Base-by-base conservation (phyloP, 2,797 vertebrate genomes). In the Gambelia wislizenii region DNA sequence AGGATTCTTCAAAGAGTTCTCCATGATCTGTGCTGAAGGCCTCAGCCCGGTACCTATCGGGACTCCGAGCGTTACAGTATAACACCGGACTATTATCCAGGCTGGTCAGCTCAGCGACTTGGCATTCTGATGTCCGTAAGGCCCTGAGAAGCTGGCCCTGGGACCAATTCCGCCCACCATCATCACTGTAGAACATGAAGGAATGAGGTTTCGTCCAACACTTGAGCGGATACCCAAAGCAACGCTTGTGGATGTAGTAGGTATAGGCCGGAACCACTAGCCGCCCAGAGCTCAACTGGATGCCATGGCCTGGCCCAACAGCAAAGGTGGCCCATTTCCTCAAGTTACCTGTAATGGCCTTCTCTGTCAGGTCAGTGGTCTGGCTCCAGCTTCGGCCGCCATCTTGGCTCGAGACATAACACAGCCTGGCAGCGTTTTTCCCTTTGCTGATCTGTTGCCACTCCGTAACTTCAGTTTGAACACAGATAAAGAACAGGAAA, bases 291-390 rank as follows among this genome's bases (percentile, higher is more conserved):
- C 91, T 92, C 91, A 98, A 93, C 93, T 98, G 98, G 7, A 99
- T 89, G 0, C 99, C 99, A 0, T 99, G 99, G 6, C 99, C 99
- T 0, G 98, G 99, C 2, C 99, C 98, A 70, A 99, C 98, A 0
- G 97, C 98, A 1, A 99, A 98, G 0, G 99, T 99, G 92, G 98
- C 98, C 98, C 98, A 99, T 0, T 89, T 96, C 33, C 89, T 78
- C 83, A 98, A 20, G 3, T 97, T 95, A 0, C 94, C 18, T 0
- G 98, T 98, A 0, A 98, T 92, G 70, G 98, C 97, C 16, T 96
- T 93, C 22, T 97, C 95, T 0, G 98, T 99, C 87, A 99, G 89
- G 90, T 99, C 98, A 16, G 76, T 97, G 0, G 91, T 75, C 2
- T 91, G 88, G 47, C 95, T 96, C 99, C 99, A 99, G 0, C 91